These are phyloP conservation scores for Molothrus aeneus DNA, from an alignment of 2,797 vertebrate species.

Conservation along the genomic window DNA sequence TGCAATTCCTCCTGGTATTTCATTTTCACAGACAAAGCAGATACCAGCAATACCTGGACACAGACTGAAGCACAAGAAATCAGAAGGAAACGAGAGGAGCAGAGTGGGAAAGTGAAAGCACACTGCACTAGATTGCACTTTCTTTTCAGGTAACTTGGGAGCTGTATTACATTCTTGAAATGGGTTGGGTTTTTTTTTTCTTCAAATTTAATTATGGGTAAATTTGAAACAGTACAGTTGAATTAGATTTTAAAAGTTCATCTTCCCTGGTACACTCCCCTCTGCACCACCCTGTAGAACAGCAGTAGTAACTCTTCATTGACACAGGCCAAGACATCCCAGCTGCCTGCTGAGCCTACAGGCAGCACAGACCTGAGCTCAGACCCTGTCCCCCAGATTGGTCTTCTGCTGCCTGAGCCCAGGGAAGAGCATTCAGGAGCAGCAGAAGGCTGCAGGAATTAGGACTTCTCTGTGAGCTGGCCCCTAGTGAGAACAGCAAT, in stretches of 20 bases:
- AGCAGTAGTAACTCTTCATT: background rate
- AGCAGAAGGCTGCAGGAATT: background rate
- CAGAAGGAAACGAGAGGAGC: background rate
- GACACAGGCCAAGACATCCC: background rate
- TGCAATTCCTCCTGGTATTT: slow-evolving; percentile 7
- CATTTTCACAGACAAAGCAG: slow-evolving; percentile 20
- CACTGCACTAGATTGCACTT: slow-evolving; percentile 55
- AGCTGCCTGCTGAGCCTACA: background rate
- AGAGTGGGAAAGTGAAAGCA: slow-evolving; percentile 40
- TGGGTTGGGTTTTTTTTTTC: accelerated
- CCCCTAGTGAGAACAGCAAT: background rate
- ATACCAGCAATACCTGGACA: background rate
- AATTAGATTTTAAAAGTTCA: background rate
- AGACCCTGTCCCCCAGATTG: background rate
- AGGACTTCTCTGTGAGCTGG: background rate
- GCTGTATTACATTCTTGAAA: background rate
- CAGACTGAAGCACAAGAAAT: slow-evolving; percentile 50
- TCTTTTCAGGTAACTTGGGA: slow-evolving; percentile 25
- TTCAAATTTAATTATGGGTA: background rate
- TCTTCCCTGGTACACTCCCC: background rate
- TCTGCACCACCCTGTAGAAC: background rate
- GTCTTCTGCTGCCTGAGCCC: background rate
- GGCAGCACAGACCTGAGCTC: background rate
- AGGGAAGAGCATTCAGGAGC: background rate
- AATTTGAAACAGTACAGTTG: background rate